These are phyloP conservation scores for Blastobasis adustella DNA, from an alignment of 2,888 invertebrate species.

Conservation along the genomic window DNA sequence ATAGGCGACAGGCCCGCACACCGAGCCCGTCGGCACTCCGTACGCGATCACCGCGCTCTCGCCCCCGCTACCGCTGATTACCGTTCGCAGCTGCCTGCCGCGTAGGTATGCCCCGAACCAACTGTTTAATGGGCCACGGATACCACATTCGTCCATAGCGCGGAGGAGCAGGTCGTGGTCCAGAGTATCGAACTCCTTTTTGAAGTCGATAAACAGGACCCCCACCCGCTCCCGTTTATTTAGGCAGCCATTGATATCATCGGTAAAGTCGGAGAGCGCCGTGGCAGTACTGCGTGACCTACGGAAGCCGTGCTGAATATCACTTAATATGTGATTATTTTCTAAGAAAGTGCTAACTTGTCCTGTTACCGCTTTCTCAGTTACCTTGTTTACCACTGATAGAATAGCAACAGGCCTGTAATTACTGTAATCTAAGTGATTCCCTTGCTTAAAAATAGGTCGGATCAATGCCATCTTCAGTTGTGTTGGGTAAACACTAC, in stretches of 20 bases:
- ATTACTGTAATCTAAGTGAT: too few species aligned
- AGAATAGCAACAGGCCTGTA: too few species aligned
- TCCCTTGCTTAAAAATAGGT: too few species aligned
- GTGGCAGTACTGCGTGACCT: too few species aligned
- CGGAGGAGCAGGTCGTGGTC: constrained; percentile 8
- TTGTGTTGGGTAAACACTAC: background rate
- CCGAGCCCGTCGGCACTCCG: constrained; percentile 18
- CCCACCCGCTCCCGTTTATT: constrained; percentile 11
- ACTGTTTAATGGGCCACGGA: constrained; percentile 9
- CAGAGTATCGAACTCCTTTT: constrained; percentile 15
- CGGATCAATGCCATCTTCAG: too few species aligned
- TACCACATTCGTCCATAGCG: constrained; percentile 7
- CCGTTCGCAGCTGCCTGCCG: constrained; percentile 7
- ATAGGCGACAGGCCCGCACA: constrained; percentile 15
- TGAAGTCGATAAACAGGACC: constrained; percentile 13
- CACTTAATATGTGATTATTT: too few species aligned
- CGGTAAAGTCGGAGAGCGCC: constrained; percentile 3
- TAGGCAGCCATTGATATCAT: constrained; percentile 7
- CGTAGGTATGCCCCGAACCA: constrained; percentile 13
- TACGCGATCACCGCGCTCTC: background rate
- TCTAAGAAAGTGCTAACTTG: too few species aligned
- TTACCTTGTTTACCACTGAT: too few species aligned
- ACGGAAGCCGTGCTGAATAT: too few species aligned
- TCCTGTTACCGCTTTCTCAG: too few species aligned
- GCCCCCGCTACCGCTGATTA: constrained; percentile 6